Conservation (phyloP, 2,888 invertebrate species). For the Drosophila falleni region DNA sequence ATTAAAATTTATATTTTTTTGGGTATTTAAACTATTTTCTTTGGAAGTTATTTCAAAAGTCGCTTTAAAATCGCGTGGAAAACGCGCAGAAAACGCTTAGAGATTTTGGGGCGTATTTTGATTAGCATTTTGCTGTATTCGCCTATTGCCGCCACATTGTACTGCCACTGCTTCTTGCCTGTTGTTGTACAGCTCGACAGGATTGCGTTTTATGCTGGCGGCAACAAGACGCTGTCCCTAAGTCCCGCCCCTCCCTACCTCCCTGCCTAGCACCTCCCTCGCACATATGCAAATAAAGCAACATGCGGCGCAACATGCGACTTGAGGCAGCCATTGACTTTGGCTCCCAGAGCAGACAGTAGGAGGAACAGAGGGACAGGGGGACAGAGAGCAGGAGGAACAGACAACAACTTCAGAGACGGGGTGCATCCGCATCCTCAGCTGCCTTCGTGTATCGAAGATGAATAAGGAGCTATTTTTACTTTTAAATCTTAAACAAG, state of each 20-base stretch:
- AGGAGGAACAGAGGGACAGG: neutral
- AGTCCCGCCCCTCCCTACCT: slow-evolving; percentile 9
- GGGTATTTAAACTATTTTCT: neutral
- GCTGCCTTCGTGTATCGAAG: slow-evolving; percentile 73
- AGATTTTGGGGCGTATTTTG: slow-evolving; percentile 21
- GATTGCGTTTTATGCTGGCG: slow-evolving; percentile 52
- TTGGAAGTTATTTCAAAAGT: neutral
- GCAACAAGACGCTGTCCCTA: slow-evolving; percentile 39
- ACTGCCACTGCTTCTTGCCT: slow-evolving; percentile 21
- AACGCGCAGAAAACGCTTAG: slow-evolving; percentile 23
- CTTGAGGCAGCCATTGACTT: slow-evolving; percentile 40
- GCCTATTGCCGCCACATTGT: slow-evolving; percentile 37
- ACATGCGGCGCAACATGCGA: slow-evolving; percentile 67
- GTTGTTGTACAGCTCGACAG: slow-evolving; percentile 12
- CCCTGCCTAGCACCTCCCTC: slow-evolving; percentile 23
- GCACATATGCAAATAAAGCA: slow-evolving; percentile 75
- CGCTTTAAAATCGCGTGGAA: neutral
- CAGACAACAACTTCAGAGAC: no score
- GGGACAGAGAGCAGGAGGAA: no score
- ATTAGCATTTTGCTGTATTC: slow-evolving; percentile 42
- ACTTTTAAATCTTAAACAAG: slow-evolving; percentile 80
- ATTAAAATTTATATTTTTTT: neutral
- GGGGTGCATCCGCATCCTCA: slow-evolving; percentile 59
- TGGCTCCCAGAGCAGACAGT: slow-evolving; percentile 34
- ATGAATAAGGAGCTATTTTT: slow-evolving; percentile 85